Base-by-base conservation (phyloP, 1,140 invertebrate species). In the Danaus melanippus region DNA sequence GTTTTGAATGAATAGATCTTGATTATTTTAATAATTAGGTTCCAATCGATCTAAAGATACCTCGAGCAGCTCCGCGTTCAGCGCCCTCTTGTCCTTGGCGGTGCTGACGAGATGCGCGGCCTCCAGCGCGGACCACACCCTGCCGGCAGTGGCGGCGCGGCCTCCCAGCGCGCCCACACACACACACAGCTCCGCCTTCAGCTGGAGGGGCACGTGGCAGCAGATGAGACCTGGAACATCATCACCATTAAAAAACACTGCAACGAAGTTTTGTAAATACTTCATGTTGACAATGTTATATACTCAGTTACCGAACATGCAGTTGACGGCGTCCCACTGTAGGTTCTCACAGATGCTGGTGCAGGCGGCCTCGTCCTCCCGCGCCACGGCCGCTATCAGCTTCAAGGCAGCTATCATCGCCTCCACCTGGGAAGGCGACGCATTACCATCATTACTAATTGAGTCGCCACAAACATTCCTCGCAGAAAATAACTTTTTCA, bases 111-210 rank as follows among this genome's bases (percentile, higher is more conserved):
- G 93, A 77, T 96, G 95, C 1, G 95, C 94, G 7, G 91, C 90
- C 87, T 98, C 96, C 42, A 98, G 84, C 54, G 91, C 92, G 59
- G 94, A 93, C 96, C 97, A 98, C 42, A 96, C 90, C 32, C 90
- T 92, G 4, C 90, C 89, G 8, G 95, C 94, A 48, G 93, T 92
- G 58, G 92, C 91, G 12, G 92, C 89, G 0, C 92, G 92, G 68
- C 90, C 90, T 9, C 93, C 92, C 46, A 98, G 87, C 0, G 94
- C 91, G 1, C 93, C 92, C 12, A 98, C 84, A 0, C 94, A 93
- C 42, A 88, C 73, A 0, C 97, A 86, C 15, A 98, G 84, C 66
- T 95, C 92, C 1, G 94, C 93, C 88, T 98, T 98, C 2, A 98
- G 84, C 0, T 89, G 84, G 21, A 96, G 90, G 1, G 96, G 94